Evolutionary conservation across 2,888 invertebrate species (phyloP).

Genomic region (Congeria kusceri): DNA sequence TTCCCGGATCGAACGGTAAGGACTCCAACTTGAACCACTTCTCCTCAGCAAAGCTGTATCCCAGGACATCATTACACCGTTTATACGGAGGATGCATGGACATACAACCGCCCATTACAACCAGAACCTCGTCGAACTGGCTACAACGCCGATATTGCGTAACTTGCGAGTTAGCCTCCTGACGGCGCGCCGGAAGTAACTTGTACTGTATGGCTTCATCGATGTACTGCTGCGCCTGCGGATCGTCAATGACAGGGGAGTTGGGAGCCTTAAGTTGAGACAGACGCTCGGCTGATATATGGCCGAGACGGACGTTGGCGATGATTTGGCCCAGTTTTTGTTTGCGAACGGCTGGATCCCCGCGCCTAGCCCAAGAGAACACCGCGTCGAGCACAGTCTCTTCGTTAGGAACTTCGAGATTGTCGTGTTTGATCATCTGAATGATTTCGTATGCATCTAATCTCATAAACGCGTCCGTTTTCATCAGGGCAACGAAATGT

Average conservation of each 20-base stretch:
- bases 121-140: conserved; percentile 74
- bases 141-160: conserved; percentile 69
- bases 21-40: conserved; percentile 76
- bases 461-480: conserved; percentile 83
- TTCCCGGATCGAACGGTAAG: conserved; percentile 77
- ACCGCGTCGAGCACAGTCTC: conserved; percentile 86
- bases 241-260: conserved; percentile 66
- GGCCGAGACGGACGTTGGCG: conserved; percentile 68
- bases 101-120: conserved; percentile 76
- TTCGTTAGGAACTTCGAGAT: conserved; percentile 86
- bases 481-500: conserved; percentile 75
- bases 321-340: conserved; percentile 81
- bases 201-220: conserved; percentile 78
- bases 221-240: conserved; percentile 66
- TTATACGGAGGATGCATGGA: conserved; percentile 77
- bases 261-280: conserved; percentile 68
- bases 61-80: conserved; percentile 74
- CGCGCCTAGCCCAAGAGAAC: conserved; percentile 86
- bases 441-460: conserved; percentile 85
- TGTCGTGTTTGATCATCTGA: conserved; percentile 86
- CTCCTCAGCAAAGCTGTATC: conserved; percentile 74
- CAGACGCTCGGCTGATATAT: conserved; percentile 62
- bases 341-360: conserved; percentile 87
- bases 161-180: conserved; percentile 72
- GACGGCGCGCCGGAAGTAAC: conserved; percentile 75